Evolutionary conservation across 2,888 invertebrate species (phyloP).

Genomic region (Agriopis aurantiaria): DNA sequence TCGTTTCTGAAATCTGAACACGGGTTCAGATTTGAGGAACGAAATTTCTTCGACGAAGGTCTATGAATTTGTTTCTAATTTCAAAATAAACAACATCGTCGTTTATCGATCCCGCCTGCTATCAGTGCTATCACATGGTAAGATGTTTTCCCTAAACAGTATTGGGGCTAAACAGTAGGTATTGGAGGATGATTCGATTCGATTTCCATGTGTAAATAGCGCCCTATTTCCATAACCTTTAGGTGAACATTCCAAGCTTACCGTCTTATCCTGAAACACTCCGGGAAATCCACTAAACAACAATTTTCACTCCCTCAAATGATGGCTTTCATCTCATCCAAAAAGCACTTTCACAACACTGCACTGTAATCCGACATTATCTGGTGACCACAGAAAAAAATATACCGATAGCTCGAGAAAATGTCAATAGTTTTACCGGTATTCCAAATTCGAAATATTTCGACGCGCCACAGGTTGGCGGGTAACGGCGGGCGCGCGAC

Average conservation of each 20-base stretch:
- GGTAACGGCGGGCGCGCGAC: conserved; percentile 44
- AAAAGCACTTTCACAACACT: conserved; percentile 25
- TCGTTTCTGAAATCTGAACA: too few relatives aligned
- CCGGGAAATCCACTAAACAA: conserved; percentile 25
- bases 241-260: conserved; percentile 19
- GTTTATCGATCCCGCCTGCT: conserved; percentile 1
- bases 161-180: conserved; percentile 3
- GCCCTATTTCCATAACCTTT: neutral
- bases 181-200: neutral
- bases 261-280: conserved; percentile 5
- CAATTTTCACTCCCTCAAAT: conserved; percentile 11
- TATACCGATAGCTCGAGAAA: neutral
- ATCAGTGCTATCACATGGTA: conserved; percentile 13
- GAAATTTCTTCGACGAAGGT: too few relatives aligned
- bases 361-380: conserved; percentile 29
- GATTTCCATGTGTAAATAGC: neutral
- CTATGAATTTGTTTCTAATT: too few relatives aligned
- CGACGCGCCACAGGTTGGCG: conserved; percentile 49
- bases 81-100: conserved; percentile 6
- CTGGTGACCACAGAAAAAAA: conserved; percentile 3
- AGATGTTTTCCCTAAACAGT: neutral
- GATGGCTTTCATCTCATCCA: neutral
- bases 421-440: conserved; percentile 9
- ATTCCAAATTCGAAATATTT: conserved; percentile 36
- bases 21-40: too few relatives aligned